Evolutionary conservation across 2,113 vertebrate species (phyloP).

Genomic region (Hippocampus barbouri): DNA sequence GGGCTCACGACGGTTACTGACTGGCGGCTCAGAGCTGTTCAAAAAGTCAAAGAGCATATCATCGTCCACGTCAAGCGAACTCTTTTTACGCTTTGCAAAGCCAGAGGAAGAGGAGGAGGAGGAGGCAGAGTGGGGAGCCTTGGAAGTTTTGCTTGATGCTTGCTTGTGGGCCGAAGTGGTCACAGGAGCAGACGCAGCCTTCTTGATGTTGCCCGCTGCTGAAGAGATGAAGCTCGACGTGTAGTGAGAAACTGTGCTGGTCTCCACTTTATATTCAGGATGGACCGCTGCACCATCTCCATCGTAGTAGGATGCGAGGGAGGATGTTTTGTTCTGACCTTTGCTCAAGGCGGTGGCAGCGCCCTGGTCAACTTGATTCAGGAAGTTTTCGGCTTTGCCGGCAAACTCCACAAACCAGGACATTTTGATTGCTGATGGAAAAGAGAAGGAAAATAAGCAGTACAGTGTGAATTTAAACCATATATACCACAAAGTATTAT

Average conservation of each 20-base stretch:
- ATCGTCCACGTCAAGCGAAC: constrained; percentile 84
- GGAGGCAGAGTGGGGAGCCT: constrained; percentile 31
- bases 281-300: constrained; percentile 39
- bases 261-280: constrained; percentile 55
- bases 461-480: background rate
- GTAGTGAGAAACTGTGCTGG: constrained; percentile 44
- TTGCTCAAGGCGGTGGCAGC: constrained; percentile 87
- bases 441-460: background rate
- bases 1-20: constrained; percentile 75
- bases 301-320: constrained; percentile 44
- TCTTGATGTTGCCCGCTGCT: constrained; percentile 87
- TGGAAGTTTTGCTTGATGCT: constrained; percentile 9
- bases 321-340: constrained; percentile 43
- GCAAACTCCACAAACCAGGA: constrained; percentile 93
- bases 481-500: no score
- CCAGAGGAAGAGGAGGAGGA: constrained; percentile 70
- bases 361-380: constrained; percentile 94
- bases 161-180: constrained; percentile 74
- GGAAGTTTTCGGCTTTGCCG: constrained; percentile 90
- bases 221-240: constrained; percentile 78
- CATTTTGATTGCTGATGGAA: constrained; percentile 70
- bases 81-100: constrained; percentile 88
- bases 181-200: constrained; percentile 79
- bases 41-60: constrained; percentile 96
- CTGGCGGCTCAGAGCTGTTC: constrained; percentile 89